Evolutionary conservation across 2,888 invertebrate genomes (phyloP).

Genomic region (Masnerella sp.): DNA sequence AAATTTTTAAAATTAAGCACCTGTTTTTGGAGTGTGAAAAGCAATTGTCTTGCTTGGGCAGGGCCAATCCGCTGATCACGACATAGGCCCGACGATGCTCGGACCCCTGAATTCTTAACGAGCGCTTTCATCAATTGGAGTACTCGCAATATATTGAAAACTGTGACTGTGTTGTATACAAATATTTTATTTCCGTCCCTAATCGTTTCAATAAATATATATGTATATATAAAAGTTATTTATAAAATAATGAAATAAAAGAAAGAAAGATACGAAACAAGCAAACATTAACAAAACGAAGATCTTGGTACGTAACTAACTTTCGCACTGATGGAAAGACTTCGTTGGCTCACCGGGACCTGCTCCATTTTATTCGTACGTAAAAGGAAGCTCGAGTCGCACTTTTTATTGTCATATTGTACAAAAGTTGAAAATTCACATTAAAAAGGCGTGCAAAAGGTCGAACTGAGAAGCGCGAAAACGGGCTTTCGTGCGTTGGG

Average conservation of each 20-base stretch:
- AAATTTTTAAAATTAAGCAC: no score
- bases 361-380: background rate
- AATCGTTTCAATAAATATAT: background rate
- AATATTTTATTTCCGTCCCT: background rate
- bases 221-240: background rate
- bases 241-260: constrained; percentile 3
- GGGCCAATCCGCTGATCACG: no score
- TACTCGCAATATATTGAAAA: constrained; percentile 8
- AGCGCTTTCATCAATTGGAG: constrained; percentile 13
- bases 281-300: constrained; percentile 1
- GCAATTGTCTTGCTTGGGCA: constrained; percentile 62
- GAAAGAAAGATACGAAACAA: constrained; percentile 3
- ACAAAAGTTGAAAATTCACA: constrained; percentile 6
- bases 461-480: background rate
- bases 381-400: no score
- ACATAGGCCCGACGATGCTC: no score
- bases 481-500: no score
- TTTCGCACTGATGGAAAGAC: no score
- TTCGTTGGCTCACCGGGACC: background rate
- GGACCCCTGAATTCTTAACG: no score
- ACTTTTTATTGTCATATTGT: constrained; percentile 30
- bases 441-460: constrained; percentile 13
- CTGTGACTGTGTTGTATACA: constrained; percentile 3
- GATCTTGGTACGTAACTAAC: no score
- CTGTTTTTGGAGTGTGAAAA: no score